phyloP scores from a whole-genome alignment of 2,113 vertebrate species.

The Motacilla tschutschensis region DNA sequence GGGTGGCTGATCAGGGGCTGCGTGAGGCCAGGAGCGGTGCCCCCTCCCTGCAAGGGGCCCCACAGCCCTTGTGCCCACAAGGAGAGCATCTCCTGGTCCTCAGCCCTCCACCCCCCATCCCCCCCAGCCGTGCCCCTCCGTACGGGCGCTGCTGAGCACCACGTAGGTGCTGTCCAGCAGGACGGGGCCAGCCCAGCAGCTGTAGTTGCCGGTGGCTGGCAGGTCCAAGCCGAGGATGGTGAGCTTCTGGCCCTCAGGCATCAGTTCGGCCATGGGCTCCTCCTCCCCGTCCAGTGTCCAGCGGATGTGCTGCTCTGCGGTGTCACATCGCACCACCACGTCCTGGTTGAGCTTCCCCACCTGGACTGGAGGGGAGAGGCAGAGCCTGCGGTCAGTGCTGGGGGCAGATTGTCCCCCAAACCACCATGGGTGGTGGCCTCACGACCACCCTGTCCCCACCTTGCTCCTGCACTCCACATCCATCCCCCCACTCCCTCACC shows the following conservation, averaged over 20 bases:
- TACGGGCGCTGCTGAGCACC: background rate
- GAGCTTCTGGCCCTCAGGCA: background rate
- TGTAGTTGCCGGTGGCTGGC: conserved; percentile 34
- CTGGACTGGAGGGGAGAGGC: background rate
- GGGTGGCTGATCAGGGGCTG: background rate
- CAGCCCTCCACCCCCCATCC: background rate
- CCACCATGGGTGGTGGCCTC: accelerated
- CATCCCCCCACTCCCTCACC: background rate
- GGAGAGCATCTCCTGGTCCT: background rate
- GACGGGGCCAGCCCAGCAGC: background rate
- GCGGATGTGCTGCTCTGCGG: background rate
- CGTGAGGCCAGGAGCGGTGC: accelerated
- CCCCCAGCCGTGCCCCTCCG: accelerated
- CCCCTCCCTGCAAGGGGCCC: accelerated
- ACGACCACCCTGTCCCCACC: too few relatives aligned
- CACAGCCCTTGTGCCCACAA: accelerated
- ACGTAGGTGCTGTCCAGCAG: conserved; percentile 27
- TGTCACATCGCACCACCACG: conserved; percentile 11
- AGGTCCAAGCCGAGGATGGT: conserved; percentile 25
- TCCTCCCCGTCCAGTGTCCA: background rate
- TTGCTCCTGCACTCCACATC: background rate
- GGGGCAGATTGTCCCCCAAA: background rate
- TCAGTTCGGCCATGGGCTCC: background rate
- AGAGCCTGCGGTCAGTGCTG: background rate
- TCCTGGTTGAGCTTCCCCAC: background rate